Evolutionary conservation across 53 echinoderm and acorn worm genomes (phyloP), one percentile per base, ranked within the genome.

Genomic region (Holothuria scabra): DNA sequence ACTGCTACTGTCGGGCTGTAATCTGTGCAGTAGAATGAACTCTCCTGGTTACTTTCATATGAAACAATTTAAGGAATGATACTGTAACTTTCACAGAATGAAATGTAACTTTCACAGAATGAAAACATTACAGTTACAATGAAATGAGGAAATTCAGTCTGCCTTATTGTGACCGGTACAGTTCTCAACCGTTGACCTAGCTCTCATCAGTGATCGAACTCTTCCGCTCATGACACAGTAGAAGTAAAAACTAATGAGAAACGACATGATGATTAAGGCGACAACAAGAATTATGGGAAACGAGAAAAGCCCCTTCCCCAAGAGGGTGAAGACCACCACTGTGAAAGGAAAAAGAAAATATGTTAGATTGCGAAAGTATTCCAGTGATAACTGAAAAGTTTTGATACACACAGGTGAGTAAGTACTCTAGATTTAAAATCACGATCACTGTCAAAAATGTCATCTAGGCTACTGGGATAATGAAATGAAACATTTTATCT

Each of bases 171-270:
- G 24, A 29, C 52, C 84, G 4, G 90, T 59, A 44, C 86, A 57
- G 75, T 90, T 83, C 56, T 83, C 74, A 9, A 67, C 67, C 25
- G 79, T 84, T 35, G 86, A 79, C 84, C 87, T 84, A 24, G 87
- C 83, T 56, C 80, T 87, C 91, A 87, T 87, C 46, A 91, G 32
- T 80, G 84, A 91, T 68, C 81, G 87, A 55, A 80, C 67, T 60
- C 66, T 91, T 60, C 95, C 95, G n/a, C 93, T 91, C 76, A 95
- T 76, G 64, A 80, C 84, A 60, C 67, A 84, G 85, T 95, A 93
- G 76, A 93, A 95, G 72, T 93, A 93, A 30, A 93, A 76, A 74
- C 88, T 89, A 59, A 93, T 95, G 79, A 84, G 57, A 30, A 91
- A 79, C 3, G 89, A 84, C 93, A 95, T 93, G 61, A 85, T 48